A percentile compares a stretch with the other conserved stretches of the same genome.
Conservation (phyloP, 2,888 invertebrate species). For the Caenorhabditis parvicauda region DNA sequence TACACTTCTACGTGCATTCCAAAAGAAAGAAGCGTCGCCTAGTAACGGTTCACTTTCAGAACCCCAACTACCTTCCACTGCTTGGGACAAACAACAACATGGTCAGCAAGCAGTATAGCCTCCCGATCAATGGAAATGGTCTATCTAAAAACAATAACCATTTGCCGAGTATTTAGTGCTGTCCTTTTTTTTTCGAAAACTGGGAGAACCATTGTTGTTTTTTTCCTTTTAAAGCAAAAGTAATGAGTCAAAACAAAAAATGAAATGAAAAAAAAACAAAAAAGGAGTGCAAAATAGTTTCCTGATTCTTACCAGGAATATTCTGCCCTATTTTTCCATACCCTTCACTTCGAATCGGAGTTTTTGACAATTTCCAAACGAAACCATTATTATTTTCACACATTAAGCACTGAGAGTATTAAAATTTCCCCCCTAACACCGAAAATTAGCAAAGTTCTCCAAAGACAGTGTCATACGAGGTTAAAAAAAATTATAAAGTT, state of each 20-base stretch:
- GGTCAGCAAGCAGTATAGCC: constrained; percentile 23
- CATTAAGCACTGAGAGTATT: too few relatives aligned
- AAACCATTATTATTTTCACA: too few relatives aligned
- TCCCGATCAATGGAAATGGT: constrained; percentile 13
- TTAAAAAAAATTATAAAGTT: too few relatives aligned
- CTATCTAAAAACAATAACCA: constrained; percentile 16
- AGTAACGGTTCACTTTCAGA: constrained; percentile 19
- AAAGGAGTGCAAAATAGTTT: not conserved
- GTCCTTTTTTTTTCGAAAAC: constrained; percentile 1
- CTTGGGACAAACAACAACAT: constrained; percentile 23
- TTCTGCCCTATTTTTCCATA: too few relatives aligned
- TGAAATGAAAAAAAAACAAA: constrained; percentile 2
- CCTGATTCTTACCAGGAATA: not conserved
- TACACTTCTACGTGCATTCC: too few relatives aligned
- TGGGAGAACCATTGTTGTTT: not conserved
- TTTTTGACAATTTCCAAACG: too few relatives aligned
- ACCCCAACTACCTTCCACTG: constrained; percentile 27
- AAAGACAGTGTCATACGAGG: too few relatives aligned
- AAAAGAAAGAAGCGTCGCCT: too few relatives aligned
- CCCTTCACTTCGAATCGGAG: too few relatives aligned
- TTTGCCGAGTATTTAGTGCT: constrained; percentile 20
- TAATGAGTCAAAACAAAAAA: not conserved
- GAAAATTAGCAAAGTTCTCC: too few relatives aligned
- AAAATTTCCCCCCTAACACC: too few relatives aligned
- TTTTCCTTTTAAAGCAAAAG: not conserved